phyloP scores from a whole-genome alignment of 2,888 invertebrate genomes.

The Eumacrocentrus americanus region DNA sequence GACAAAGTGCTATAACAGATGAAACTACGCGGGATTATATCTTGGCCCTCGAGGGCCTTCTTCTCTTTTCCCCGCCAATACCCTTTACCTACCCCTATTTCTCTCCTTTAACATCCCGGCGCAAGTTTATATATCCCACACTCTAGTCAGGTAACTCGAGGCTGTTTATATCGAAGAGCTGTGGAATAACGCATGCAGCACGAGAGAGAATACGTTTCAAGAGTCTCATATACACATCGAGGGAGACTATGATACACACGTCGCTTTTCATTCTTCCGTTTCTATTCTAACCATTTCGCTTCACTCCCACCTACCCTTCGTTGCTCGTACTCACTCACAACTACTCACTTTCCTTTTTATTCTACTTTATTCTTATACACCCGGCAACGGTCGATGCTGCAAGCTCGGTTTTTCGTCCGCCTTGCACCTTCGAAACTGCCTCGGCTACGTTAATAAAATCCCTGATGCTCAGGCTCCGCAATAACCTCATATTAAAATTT shows the following conservation, averaged over 20 bases:
- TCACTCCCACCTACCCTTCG: too few relatives aligned
- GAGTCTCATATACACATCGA: too few relatives aligned
- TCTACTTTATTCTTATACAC: conserved; percentile 4
- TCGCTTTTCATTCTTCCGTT: conserved; percentile 10
- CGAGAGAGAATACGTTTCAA: too few relatives aligned
- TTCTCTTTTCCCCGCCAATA: too few relatives aligned
- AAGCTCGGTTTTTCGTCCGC: conserved; percentile 18
- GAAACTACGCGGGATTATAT: conserved; percentile 23
- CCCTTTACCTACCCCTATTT: too few relatives aligned
- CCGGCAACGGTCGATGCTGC: conserved; percentile 19
- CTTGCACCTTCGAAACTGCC: conserved; percentile 26
- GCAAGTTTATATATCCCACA: too few relatives aligned
- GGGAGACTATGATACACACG: conserved; percentile 17
- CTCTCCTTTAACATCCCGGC: too few relatives aligned
- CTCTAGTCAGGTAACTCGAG: too few relatives aligned
- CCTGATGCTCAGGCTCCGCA: conserved; percentile 25
- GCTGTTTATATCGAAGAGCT: too few relatives aligned
- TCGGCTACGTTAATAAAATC: conserved; percentile 24
- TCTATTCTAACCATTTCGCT: conserved; percentile 15
- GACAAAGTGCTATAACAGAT: conserved; percentile 28
- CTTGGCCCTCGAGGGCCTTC: too few relatives aligned
- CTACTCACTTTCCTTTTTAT: too few relatives aligned
- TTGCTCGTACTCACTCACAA: neutral
- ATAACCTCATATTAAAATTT: conserved; percentile 31
- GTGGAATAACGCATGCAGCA: too few relatives aligned